These are phyloP conservation scores for Cyclophora punctaria DNA, from an alignment of 2,888 invertebrate species.

Conservation along the genomic window DNA sequence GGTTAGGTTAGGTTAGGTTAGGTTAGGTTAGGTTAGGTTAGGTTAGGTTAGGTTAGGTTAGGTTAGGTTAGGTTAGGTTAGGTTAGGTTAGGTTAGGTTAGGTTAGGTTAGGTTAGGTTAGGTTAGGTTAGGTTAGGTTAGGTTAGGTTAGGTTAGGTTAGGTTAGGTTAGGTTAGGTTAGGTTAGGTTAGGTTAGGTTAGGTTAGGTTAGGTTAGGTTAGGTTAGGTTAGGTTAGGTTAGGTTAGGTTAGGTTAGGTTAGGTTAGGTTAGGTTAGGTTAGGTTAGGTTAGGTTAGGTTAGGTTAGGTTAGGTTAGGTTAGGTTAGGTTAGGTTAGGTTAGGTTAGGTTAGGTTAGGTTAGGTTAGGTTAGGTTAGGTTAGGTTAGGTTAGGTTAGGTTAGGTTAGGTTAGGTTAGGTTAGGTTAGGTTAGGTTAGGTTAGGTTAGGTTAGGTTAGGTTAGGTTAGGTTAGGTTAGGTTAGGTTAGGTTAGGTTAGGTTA, in stretches of 20 bases:
- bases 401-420: constrained; percentile 10
- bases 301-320: constrained; percentile 10
- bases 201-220: constrained; percentile 7
- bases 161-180: constrained; percentile 12
- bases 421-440: constrained; percentile 8
- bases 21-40: constrained; percentile 21
- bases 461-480: constrained; percentile 6
- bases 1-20: constrained; percentile 21
- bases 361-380: constrained; percentile 5
- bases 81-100: constrained; percentile 13
- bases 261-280: constrained; percentile 10
- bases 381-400: constrained; percentile 9
- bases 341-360: constrained; percentile 9
- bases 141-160: constrained; percentile 18
- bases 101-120: constrained; percentile 14
- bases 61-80: constrained; percentile 17
- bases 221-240: constrained; percentile 9
- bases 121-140: constrained; percentile 13
- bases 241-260: constrained; percentile 9
- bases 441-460: constrained; percentile 10
- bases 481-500: constrained; percentile 4
- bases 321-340: constrained; percentile 9
- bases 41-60: constrained; percentile 15
- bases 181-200: constrained; percentile 5
- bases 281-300: constrained; percentile 10